Evolutionary conservation across 2,888 invertebrate species (phyloP).

Genomic region (Cyclophora albipunctata): DNA sequence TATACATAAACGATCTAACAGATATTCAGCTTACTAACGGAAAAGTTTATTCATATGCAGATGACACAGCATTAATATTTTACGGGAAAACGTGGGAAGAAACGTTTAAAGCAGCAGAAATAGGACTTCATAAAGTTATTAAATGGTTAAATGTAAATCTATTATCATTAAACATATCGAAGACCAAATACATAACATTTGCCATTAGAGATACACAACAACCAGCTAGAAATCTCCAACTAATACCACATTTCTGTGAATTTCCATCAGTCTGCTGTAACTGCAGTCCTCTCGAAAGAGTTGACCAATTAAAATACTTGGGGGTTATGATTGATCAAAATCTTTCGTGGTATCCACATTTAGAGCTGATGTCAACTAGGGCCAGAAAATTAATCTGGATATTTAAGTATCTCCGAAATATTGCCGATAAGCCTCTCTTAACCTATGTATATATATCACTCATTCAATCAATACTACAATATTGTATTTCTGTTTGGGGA

Average conservation of each 20-base stretch:
- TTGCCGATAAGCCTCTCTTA: background rate
- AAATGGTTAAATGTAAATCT: too few relatives aligned
- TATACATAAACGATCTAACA: background rate
- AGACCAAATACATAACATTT: too few relatives aligned
- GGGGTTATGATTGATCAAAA: too few relatives aligned
- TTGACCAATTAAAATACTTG: too few relatives aligned
- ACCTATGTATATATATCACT: constrained; percentile 1
- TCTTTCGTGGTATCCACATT: background rate
- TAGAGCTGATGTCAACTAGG: background rate
- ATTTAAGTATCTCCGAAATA: constrained; percentile 1
- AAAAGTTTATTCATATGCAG: background rate
- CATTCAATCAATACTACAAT: constrained; percentile 1
- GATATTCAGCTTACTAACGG: background rate
- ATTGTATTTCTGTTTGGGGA: constrained; percentile 4
- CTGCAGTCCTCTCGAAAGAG: background rate
- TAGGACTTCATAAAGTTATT: too few relatives aligned
- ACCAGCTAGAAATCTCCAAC: background rate
- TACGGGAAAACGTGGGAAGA: too few relatives aligned
- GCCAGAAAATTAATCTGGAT: constrained; percentile 2
- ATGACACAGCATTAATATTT: background rate
- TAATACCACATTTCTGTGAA: background rate
- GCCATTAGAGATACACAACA: background rate
- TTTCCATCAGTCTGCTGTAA: background rate
- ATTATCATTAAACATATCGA: too few relatives aligned
- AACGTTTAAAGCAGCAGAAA: too few relatives aligned